Evolutionary conservation across 2,113 vertebrate genomes (phyloP).

Genomic region (Psammodynastes pulverulentus): DNA sequence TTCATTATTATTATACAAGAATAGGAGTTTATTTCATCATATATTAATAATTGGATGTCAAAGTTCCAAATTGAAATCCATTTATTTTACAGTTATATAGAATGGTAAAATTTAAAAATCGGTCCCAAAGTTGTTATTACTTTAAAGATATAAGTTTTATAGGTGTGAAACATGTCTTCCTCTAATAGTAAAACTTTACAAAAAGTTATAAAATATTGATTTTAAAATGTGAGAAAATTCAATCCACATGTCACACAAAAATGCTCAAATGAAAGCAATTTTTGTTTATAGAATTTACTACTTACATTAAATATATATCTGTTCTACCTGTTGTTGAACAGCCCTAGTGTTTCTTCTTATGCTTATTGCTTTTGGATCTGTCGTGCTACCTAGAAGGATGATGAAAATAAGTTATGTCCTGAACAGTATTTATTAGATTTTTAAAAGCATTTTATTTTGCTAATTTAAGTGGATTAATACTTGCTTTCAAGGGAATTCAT

Average conservation of each 20-base stretch:
- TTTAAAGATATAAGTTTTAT: neutral
- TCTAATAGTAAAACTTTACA: neutral
- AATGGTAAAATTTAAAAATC: neutral
- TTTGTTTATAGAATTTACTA: neutral
- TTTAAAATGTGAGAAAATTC: neutral
- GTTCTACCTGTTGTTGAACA: neutral
- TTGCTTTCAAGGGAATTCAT: neutral
- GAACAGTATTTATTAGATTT: neutral
- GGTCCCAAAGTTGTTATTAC: neutral
- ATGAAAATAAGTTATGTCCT: neutral
- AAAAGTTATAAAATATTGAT: neutral
- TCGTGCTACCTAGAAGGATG: neutral
- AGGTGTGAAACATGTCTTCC: neutral
- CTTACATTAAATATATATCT: neutral
- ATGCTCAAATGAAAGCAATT: neutral
- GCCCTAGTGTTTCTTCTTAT: neutral
- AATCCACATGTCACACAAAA: neutral
- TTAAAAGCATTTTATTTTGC: neutral
- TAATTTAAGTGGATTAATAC: neutral
- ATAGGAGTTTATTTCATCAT: conserved; percentile 55
- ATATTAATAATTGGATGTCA: conserved; percentile 1
- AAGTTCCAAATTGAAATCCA: neutral
- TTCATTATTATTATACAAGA: conserved; percentile 52
- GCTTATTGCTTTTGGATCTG: neutral
- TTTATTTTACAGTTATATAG: neutral